Evolutionary conservation across 2,113 vertebrate genomes (phyloP).

Genomic region (Polyodon spathula): DNA sequence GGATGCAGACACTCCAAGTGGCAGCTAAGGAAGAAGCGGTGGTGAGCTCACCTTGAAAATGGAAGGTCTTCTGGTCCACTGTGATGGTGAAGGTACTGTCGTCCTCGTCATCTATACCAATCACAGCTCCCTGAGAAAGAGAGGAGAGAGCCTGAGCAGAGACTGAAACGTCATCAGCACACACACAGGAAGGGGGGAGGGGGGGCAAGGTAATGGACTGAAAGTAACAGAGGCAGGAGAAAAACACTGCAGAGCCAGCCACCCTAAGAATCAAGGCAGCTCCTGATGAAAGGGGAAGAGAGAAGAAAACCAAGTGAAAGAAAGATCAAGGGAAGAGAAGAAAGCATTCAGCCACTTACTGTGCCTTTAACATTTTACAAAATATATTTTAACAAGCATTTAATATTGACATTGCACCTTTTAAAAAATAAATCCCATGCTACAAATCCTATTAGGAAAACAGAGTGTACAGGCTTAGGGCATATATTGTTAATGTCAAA

Average conservation of each 20-base stretch:
- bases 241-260: conserved; percentile 7
- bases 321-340: too few species aligned
- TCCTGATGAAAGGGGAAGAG: too few species aligned
- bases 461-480: too few species aligned
- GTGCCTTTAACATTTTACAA: too few species aligned
- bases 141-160: conserved; percentile 59
- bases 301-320: too few species aligned
- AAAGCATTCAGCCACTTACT: too few species aligned
- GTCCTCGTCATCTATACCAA: conserved; percentile 99
- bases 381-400: too few species aligned
- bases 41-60: conserved; percentile 94
- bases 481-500: too few species aligned
- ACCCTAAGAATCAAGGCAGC: neutral
- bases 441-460: too few species aligned
- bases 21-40: conserved; percentile 8
- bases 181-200: conserved; percentile 24
- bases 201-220: conserved; percentile 30
- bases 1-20: neutral
- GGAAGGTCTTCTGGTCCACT: conserved; percentile 99
- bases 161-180: conserved; percentile 74
- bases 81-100: conserved; percentile 99
- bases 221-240: conserved; percentile 29
- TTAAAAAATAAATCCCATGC: too few species aligned
- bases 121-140: conserved; percentile 96
- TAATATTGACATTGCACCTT: too few species aligned